Percentiles rank a stretch among this genome's conserved stretches.
Evolutionary conservation across 1,140 invertebrate genomes (phyloP).

Genomic region (Drosophila sp.): DNA sequence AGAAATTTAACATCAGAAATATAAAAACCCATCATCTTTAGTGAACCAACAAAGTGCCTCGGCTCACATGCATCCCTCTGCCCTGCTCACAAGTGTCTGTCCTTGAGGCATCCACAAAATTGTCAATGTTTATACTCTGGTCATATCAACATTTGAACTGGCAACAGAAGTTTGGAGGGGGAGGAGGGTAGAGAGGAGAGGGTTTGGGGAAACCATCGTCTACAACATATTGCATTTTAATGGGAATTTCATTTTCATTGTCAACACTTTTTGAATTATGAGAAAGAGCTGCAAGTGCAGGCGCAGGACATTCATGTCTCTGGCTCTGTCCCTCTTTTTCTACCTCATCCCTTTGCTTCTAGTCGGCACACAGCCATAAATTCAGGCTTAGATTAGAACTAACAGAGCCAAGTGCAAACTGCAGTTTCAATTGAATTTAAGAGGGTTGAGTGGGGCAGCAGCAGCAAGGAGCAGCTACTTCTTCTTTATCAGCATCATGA

Average conservation of each 20-base stretch:
- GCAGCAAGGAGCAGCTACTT: conserved; percentile 14
- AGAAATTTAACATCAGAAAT: background rate
- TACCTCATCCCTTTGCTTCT: background rate
- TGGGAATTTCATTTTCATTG: conserved; percentile 81
- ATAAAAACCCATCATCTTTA: conserved; percentile 9
- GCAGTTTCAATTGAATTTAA: conserved; percentile 55
- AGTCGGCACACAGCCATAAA: conserved; percentile 52
- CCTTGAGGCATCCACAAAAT: conserved; percentile 28
- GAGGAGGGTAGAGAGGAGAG: background rate
- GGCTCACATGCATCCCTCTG: background rate
- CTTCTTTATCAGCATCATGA: conserved; percentile 11
- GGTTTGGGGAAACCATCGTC: conserved; percentile 12
- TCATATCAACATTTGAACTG: conserved; percentile 56
- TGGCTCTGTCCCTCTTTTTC: too few species aligned
- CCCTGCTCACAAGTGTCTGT: background rate
- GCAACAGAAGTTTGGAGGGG: background rate
- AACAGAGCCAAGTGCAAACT: conserved; percentile 30
- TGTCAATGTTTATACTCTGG: conserved; percentile 63
- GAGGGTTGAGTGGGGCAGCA: conserved; percentile 32
- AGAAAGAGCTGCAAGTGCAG: conserved; percentile 29
- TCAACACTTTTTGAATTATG: conserved; percentile 79
- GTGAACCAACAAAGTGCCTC: conserved; percentile 9
- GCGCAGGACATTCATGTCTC: background rate
- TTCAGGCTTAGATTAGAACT: conserved; percentile 66
- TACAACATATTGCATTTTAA: conserved; percentile 81